Evolutionary conservation across 2,797 vertebrate genomes (phyloP).

Genomic region (Neosilurus mollespiculum): DNA sequence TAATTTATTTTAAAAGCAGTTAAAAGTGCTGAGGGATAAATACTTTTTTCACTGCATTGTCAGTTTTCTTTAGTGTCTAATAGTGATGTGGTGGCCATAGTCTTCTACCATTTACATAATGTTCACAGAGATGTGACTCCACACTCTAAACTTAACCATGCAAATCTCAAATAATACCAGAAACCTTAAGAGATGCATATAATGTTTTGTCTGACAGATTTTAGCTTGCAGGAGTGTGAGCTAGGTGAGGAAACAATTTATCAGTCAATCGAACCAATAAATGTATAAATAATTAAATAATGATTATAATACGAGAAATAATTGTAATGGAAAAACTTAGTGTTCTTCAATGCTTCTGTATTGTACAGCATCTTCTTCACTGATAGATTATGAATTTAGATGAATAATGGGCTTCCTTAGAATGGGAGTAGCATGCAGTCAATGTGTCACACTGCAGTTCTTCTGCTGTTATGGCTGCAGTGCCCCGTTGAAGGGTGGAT

Average conservation of each 20-base stretch:
- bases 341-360: neutral
- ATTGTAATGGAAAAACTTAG: neutral
- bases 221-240: neutral
- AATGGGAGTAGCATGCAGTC: constrained; percentile 49
- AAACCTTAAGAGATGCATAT: neutral
- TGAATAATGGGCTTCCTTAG: constrained; percentile 64
- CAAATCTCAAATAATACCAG: neutral
- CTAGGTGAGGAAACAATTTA: neutral
- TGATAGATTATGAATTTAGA: constrained; percentile 65
- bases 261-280: neutral
- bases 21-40: neutral
- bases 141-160: neutral
- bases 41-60: neutral
- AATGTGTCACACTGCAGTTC: constrained; percentile 39
- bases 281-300: neutral
- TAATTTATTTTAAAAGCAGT: no score
- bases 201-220: neutral
- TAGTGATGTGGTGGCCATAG: neutral
- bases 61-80: neutral
- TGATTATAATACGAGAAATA: neutral
- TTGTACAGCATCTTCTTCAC: neutral
- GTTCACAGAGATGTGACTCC: neutral
- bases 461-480: constrained; percentile 32
- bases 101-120: neutral
- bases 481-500: constrained; percentile 18